Evolutionary conservation across 1,140 invertebrate genomes (phyloP), one percentile per base, ranked within the genome.

Genomic region (Achroia grisella): DNA sequence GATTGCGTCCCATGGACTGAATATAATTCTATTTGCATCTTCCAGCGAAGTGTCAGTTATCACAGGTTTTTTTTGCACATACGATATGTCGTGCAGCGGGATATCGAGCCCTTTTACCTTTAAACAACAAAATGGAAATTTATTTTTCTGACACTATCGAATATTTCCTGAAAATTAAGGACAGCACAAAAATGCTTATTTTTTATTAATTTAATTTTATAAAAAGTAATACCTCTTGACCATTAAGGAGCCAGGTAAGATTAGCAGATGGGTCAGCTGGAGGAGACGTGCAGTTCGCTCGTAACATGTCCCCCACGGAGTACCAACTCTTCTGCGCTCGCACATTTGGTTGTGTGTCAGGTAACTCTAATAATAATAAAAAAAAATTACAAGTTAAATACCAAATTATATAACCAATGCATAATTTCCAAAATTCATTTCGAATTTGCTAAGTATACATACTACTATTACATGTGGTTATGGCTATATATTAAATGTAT

Each of bases 191-290:
- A n/a, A n/a, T n/a, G n/a, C n/a, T n/a, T n/a, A n/a, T n/a, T 6
- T 3, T 2, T 23, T 23, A 23, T 23, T 3, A 23, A 23, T 23
- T 3, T 4, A 31, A 31, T 31, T 2, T 4, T n/a, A 31, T 2
- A 31, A 31, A 31, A n/a, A 31, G 9, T 36, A 43, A 43, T 87
- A 94, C 94, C 89, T 89, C 88, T 76, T 89, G 88, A 61, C 90
- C 91, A 74, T 95, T 95, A 58, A 95, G 89, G 39, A 90, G 89
- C 93, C 93, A 95, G 32, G 92, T 93, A 43, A 95, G 87, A 79
- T 94, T 94, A 10, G 93, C 91, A 1, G 93, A 88, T 11, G 93
- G 93, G 64, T 90, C 90, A 10, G 92, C 90, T 4, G 91, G 89
- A 23, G 91, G 89, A 15, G 91, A 90, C 11, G 90, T 90, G 72